These are phyloP conservation scores for Lithobates pipiens DNA, from an alignment of 2,797 vertebrate genomes.

Conservation along the genomic window DNA sequence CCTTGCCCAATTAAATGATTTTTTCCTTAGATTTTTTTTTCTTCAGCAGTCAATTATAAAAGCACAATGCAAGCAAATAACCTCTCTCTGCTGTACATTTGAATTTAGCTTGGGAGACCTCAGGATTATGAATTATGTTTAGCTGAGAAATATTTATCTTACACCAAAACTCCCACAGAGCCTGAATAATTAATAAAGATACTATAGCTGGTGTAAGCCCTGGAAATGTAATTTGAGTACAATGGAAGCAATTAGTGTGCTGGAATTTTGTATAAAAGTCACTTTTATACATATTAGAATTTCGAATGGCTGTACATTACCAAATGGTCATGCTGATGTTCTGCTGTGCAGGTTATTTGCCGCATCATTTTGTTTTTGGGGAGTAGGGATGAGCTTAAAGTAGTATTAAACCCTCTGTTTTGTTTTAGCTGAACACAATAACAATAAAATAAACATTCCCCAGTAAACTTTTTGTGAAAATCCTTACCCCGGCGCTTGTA, in stretches of 20 bases:
- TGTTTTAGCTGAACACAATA: too few species aligned
- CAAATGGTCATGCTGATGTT: not conserved
- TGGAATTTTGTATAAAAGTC: not conserved
- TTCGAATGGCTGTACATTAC: not conserved
- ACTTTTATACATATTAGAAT: conserved; percentile 1
- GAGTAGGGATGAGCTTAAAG: too few species aligned
- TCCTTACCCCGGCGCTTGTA: too few species aligned
- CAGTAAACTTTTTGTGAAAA: too few species aligned
- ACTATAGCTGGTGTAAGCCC: conserved; percentile 17
- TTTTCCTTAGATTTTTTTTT: conserved; percentile 49
- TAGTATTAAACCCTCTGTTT: too few species aligned
- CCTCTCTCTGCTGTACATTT: conserved; percentile 8
- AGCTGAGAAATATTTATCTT: conserved; percentile 35
- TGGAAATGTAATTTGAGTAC: not conserved
- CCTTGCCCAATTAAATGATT: conserved; percentile 34
- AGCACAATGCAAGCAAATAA: conserved; percentile 13
- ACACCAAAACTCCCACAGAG: conserved; percentile 20
- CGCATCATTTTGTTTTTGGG: not conserved
- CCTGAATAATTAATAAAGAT: conserved; percentile 29
- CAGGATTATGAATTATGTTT: conserved; percentile 26
- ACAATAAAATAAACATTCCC: too few species aligned
- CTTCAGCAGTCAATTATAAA: conserved; percentile 43
- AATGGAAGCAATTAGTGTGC: not conserved
- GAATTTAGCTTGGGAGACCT: conserved; percentile 3
- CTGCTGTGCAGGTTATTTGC: not conserved